Evolutionary conservation across 64 coral and sea anemone species (phyloP), one percentile per base, ranked within the genome.

Genomic region (Pocillopora damicornis): DNA sequence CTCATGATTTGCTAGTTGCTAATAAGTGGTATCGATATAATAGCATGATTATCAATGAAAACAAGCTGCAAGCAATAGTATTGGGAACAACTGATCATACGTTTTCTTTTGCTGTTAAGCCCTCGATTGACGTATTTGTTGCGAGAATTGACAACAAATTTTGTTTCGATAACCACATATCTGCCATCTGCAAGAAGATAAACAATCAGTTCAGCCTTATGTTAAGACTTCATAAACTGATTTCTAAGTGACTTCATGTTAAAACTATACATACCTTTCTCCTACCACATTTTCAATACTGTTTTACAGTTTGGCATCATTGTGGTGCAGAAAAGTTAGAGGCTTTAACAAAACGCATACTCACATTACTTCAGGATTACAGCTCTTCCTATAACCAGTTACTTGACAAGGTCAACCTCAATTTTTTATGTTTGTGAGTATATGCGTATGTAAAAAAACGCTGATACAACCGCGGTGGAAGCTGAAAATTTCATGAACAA

Each of bases 171-270:
- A 36, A 84, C n/a, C 63, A 84, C 68, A 26, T 84, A 15, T 67
- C 81, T 37, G 25, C 63, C 5, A 84, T 84, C 9, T 84, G 61
- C 36, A 66, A 68, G 81, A 84, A 84, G 61, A 12, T 84, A 17
- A 84, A 84, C 61, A 84, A 68, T 61, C 81, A 84, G n/a, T 68
- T 83, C 9, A 83, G 72, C 11, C 22, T 78, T 37, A 38, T 78
- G 25, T 56, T 38, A 58, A 78, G 76, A 57, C 51, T 79, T 25
- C 1, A 59, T 79, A 79, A 57, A 9, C 16, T 79, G 25, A 56
- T 79, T 15, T 22, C 77, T 30, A 0, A 79, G 0, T 22, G 77
- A 79, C 3, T 45, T 37, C 13, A 79, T 79, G 77, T 79, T 79
- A 59, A 79, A 25, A 59, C 35, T 79, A 15, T 66, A 84, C 66